Conservation (phyloP, 1,140 invertebrate species). For the Danaus plexippus region DNA sequence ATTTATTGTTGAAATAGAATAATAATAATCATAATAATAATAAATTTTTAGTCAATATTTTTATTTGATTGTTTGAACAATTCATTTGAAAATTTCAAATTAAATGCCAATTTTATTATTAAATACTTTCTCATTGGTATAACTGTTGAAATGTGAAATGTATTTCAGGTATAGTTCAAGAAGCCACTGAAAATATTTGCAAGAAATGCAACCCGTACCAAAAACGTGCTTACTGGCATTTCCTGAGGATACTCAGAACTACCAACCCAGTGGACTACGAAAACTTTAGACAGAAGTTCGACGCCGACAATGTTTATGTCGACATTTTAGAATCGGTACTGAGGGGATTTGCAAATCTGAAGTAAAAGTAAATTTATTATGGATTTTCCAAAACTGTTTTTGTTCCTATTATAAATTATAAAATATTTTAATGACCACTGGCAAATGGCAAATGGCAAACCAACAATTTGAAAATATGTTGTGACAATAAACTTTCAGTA, state of each 20-base stretch:
- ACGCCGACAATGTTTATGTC: slow-evolving; percentile 7
- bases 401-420: too few relatives aligned
- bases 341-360: neutral
- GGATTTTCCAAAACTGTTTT: neutral
- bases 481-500: too few relatives aligned
- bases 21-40: too few relatives aligned
- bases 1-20: too few relatives aligned
- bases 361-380: neutral
- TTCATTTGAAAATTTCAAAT: too few relatives aligned
- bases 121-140: too few relatives aligned
- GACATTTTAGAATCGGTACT: neutral
- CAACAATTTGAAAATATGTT: too few relatives aligned
- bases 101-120: too few relatives aligned
- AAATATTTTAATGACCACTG: too few relatives aligned
- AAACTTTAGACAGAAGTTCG: slow-evolving; percentile 7
- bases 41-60: too few relatives aligned
- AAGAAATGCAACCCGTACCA: slow-evolving; percentile 3
- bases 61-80: too few relatives aligned
- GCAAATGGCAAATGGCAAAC: too few relatives aligned
- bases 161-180: slow-evolving; percentile 1
- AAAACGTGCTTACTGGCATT: neutral
- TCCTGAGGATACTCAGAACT: neutral
- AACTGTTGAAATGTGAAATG: neutral
- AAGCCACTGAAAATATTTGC: slow-evolving; percentile 6
- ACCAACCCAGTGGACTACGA: slow-evolving; percentile 8